Percentiles rank a stretch among this genome's conserved stretches.
Evolutionary conservation across 2,888 invertebrate species (phyloP).

Genomic region (Ophraella communa): DNA sequence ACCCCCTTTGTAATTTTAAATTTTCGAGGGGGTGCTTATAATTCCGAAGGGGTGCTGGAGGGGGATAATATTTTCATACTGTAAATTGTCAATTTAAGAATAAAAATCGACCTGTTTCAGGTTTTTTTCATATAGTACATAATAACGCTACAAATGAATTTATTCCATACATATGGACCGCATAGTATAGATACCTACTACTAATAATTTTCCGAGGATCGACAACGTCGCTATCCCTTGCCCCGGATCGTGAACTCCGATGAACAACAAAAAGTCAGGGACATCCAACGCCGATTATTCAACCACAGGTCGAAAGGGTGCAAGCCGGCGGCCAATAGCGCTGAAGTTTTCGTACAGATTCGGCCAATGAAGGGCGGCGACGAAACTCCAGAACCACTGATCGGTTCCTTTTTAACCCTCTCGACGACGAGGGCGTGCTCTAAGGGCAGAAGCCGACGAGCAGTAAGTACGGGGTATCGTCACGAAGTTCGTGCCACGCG

Average conservation of each 20-base stretch:
- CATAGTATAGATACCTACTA: neutral
- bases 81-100: no score
- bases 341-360: constrained; percentile 25
- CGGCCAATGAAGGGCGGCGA: constrained; percentile 41
- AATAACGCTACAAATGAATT: no score
- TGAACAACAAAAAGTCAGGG: constrained; percentile 17
- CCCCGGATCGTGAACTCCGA: neutral
- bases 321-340: constrained; percentile 51
- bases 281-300: constrained; percentile 36
- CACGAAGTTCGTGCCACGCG: neutral
- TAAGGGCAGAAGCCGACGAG: constrained; percentile 12
- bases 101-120: no score
- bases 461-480: constrained; percentile 36
- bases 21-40: no score
- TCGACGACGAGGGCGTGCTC: constrained; percentile 46
- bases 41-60: no score
- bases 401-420: constrained; percentile 52
- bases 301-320: constrained; percentile 54
- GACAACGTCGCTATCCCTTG: neutral
- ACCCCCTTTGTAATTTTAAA: no score
- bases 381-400: constrained; percentile 48
- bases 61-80: no score
- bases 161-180: neutral
- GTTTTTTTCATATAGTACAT: no score
- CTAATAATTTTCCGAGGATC: neutral